Evolutionary conservation across 2,888 invertebrate genomes (phyloP).

Genomic region (Harmothoe impar): DNA sequence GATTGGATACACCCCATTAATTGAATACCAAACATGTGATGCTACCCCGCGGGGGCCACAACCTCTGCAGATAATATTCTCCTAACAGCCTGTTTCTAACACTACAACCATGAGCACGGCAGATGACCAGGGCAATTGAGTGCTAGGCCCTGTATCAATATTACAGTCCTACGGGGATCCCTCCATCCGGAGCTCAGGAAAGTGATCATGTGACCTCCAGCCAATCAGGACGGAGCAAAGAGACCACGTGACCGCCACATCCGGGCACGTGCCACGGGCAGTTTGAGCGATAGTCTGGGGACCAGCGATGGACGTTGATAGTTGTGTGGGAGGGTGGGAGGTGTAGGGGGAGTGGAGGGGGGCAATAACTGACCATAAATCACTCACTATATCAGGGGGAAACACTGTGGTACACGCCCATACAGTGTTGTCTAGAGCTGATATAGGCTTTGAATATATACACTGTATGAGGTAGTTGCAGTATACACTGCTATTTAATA

Average conservation of each 20-base stretch:
- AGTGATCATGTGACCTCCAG: constrained; percentile 29
- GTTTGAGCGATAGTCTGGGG: neutral
- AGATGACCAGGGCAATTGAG: no score
- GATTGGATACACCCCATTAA: no score
- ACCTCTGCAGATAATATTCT: no score
- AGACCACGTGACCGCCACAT: constrained; percentile 17
- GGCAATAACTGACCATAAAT: constrained; percentile 31
- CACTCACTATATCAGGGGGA: neutral
- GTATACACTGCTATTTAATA: no score
- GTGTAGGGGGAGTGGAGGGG: neutral
- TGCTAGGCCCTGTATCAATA: no score
- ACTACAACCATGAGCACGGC: no score
- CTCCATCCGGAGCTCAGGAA: neutral
- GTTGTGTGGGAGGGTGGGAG: neutral
- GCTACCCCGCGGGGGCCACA: no score
- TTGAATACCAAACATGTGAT: no score
- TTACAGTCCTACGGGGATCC: neutral
- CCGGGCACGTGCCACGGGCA: constrained; percentile 24
- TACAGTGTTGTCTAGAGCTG: neutral
- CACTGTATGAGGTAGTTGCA: no score
- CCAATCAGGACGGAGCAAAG: constrained; percentile 7
- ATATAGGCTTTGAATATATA: no score
- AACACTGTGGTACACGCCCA: neutral
- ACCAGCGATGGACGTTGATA: neutral
- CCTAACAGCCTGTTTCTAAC: no score